Base-by-base conservation (phyloP, 2,797 vertebrate species). In the Microctenopoma stevenorrisi region DNA sequence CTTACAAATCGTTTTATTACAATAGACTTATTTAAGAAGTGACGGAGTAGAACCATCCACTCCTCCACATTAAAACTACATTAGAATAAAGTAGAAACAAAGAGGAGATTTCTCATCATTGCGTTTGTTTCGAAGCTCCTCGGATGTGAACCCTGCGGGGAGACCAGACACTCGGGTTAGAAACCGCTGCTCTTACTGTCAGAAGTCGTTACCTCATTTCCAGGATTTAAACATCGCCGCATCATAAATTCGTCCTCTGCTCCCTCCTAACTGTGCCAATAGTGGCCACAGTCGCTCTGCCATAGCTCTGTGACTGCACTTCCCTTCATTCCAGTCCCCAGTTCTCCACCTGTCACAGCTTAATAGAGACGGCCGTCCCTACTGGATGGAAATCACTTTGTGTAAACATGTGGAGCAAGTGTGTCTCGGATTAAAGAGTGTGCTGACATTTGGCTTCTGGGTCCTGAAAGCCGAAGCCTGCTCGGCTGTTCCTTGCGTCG, bases 371-470 rank as follows among this genome's bases (percentile, higher is more conserved):
- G 26, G 50, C 72, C 28, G 64, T 22, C 55, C 55, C 15, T 14
- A 37, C 35, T 54, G 67, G 56, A 75, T 14, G 50, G 76, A 74
- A 75, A 72, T 74, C 72, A 65, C 54, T 72, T 46, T 65, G 71
- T 58, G 76, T 74, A 72, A 86, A 78, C 74, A 75, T 61, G 63
- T 50, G 35, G 61, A 6, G 69, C 79, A 81, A 81, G 74, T 40
- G 73, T 76, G 64, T 75, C 55, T 53, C 38, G 26, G 42, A 18
- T 83, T 69, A 63, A 66, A 76, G 64, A 68, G 72, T 16, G 35
- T 1, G 5, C 72, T 72, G 86, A 86, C 80, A 64, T 86, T 75
- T 79, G 42, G 67, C 75, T 72, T 62, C 9, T 63, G 68, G 70
- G 53, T 72, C 62, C 71, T 9, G 65, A 64, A 63, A 4, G 62